These are phyloP conservation scores for Peromyscus nudipes DNA, from an alignment of 2,797 vertebrate species.

Conservation along the genomic window DNA sequence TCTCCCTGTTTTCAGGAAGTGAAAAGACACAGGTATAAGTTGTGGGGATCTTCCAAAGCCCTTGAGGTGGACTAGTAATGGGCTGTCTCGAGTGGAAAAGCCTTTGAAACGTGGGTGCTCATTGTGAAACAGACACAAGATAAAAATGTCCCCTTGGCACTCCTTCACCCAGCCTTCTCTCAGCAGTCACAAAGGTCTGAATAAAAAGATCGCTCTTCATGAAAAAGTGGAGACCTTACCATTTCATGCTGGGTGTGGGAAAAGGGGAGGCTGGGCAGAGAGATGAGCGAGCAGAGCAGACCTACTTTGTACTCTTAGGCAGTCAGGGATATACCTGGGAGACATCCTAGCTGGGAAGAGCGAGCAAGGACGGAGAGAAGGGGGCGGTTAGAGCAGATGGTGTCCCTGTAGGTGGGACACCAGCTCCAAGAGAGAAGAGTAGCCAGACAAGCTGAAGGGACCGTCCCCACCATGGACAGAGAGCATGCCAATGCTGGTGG, in stretches of 20 bases:
- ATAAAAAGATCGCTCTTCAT: slow-evolving; percentile 43
- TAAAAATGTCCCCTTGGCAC: background rate
- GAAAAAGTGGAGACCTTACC: background rate
- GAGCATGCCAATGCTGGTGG: background rate
- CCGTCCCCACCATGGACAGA: background rate
- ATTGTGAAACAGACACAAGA: background rate
- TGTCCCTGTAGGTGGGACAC: background rate
- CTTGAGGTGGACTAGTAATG: background rate
- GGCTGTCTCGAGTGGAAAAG: background rate
- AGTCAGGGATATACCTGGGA: background rate
- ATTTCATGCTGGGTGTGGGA: background rate
- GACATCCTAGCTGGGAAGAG: background rate
- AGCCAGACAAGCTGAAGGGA: background rate
- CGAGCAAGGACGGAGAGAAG: background rate
- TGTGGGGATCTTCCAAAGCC: background rate
- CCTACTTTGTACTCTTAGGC: background rate
- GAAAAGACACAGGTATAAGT: background rate
- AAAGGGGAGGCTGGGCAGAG: background rate
- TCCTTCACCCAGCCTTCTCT: background rate
- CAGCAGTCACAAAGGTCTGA: background rate
- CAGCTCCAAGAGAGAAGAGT: slow-evolving; percentile 17
- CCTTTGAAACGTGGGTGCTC: background rate
- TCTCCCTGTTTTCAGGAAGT: background rate
- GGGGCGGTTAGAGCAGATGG: background rate
- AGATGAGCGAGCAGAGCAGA: background rate